These are phyloP conservation scores for Neotragus pygmaeus DNA, from an alignment of 2,113 vertebrate species.

Conservation along the genomic window DNA sequence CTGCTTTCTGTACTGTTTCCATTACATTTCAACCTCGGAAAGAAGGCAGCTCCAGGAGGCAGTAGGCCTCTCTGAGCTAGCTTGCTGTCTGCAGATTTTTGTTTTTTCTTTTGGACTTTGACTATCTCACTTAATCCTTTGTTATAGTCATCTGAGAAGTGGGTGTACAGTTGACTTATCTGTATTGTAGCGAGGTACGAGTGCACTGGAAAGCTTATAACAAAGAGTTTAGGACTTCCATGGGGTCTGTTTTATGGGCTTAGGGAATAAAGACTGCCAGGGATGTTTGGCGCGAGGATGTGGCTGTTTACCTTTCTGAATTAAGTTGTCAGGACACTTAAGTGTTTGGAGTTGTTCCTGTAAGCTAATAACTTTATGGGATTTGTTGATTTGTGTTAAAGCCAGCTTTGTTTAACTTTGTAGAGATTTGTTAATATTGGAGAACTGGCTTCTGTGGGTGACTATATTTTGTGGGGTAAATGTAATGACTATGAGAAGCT, in stretches of 20 bases:
- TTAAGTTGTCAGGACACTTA: neutral
- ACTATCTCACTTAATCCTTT: neutral
- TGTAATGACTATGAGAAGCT: neutral
- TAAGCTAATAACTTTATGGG: neutral
- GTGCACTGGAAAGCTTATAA: neutral
- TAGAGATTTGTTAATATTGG: neutral
- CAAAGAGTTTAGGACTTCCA: neutral
- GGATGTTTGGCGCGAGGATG: neutral
- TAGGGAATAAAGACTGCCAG: neutral
- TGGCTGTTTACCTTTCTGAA: neutral
- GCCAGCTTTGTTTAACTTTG: neutral
- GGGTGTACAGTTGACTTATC: neutral
- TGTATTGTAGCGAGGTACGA: neutral
- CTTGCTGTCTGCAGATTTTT: neutral
- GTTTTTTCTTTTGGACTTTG: neutral
- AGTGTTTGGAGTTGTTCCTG: neutral
- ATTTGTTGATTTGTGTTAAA: neutral
- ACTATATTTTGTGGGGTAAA: neutral
- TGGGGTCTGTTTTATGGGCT: neutral
- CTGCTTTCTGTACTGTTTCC: neutral
- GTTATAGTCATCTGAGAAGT: constrained; percentile 19
- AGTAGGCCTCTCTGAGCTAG: constrained; percentile 40
- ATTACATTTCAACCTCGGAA: neutral
- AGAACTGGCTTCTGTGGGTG: neutral
- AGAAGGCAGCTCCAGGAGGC: neutral